A percentile compares a stretch with the other conserved stretches of the same genome.
These are phyloP conservation scores for Diloba caeruleocephala DNA, from an alignment of 2,888 invertebrate genomes.

Conservation along the genomic window DNA sequence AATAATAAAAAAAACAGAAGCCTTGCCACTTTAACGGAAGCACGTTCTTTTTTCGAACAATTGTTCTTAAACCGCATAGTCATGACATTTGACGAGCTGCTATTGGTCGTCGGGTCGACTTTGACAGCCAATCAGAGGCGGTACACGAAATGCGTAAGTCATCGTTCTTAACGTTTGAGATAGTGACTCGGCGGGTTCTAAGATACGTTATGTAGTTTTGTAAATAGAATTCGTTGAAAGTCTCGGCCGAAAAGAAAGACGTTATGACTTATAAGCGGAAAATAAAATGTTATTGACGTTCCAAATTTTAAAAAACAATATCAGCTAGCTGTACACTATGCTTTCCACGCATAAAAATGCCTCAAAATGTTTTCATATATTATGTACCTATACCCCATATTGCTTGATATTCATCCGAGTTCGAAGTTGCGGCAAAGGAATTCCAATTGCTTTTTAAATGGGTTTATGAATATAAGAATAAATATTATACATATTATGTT, in stretches of 20 bases:
- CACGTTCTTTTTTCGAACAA: constrained; percentile 77
- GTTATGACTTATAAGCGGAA: constrained; percentile 19
- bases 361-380: too few species aligned
- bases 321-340: too few species aligned
- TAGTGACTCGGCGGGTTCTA: constrained; percentile 74
- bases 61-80: constrained; percentile 82
- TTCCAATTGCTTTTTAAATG: too few species aligned
- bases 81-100: constrained; percentile 86
- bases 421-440: too few species aligned
- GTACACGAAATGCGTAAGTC: constrained; percentile 84
- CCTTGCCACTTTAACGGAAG: constrained; percentile 86
- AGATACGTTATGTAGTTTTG: constrained; percentile 56
- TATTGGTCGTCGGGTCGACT: constrained; percentile 82
- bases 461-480: too few species aligned
- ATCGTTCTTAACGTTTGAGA: constrained; percentile 84
- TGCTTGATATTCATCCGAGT: too few species aligned
- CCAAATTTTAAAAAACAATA: too few species aligned
- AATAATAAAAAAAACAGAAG: constrained; percentile 71
- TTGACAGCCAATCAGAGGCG: constrained; percentile 86
- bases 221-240: constrained; percentile 54
- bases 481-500: too few species aligned
- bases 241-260: constrained; percentile 28
- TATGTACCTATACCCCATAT: too few species aligned
- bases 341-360: too few species aligned
- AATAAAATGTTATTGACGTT: constrained; percentile 28